Base-by-base conservation (phyloP, 2,113 vertebrate genomes). In the Dipodomys ordii region DNA sequence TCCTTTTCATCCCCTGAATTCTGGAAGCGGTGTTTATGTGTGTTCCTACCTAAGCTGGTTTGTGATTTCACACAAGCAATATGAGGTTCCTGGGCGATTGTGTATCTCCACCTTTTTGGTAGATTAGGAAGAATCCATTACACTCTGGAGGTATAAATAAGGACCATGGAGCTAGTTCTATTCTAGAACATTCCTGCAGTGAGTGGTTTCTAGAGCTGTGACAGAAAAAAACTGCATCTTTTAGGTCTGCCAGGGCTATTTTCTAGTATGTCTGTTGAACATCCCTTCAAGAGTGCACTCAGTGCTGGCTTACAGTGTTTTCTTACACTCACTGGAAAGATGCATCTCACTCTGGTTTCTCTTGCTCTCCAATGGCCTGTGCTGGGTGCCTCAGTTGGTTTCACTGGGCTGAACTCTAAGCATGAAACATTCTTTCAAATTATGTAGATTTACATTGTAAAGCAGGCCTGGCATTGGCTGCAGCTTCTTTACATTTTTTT, bases 381-480 rank as follows among this genome's bases (percentile, higher is more conserved):
- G 23, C n/a, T 91, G 39, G 15, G 2, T 30, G 71, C 84, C 35
- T 81, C 91, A 53, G 77, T 96, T 93, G 49, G 49, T 49, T 8
- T 49, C 49, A 49, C 60, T 57, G 92, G 64, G 68, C 15, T 35
- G 25, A 81, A 90, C 83, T 68, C n/a, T 30, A 57, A 85, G 35
- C 71, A 11, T 82, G 76, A 49, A 88, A 90, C 74, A 60, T 64
- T 22, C 32, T 62, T 97, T 91, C 27, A 88, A 94, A 93, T 94
- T 81, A 86, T 44, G 83, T 65, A 88, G 90, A 94, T 20, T 65
- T 83, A 79, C 57, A 74, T 44, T 92, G 88, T 32, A 32, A 67
- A 92, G 32, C 27, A 0, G 12, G 81, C 81, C 82, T 60, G 60
- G 64, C 16, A 30, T 89, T 76, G 81, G 91, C 7, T 28, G 83